These are phyloP conservation scores for Agrochola circellaris DNA, from an alignment of 2,888 invertebrate genomes.

Conservation along the genomic window DNA sequence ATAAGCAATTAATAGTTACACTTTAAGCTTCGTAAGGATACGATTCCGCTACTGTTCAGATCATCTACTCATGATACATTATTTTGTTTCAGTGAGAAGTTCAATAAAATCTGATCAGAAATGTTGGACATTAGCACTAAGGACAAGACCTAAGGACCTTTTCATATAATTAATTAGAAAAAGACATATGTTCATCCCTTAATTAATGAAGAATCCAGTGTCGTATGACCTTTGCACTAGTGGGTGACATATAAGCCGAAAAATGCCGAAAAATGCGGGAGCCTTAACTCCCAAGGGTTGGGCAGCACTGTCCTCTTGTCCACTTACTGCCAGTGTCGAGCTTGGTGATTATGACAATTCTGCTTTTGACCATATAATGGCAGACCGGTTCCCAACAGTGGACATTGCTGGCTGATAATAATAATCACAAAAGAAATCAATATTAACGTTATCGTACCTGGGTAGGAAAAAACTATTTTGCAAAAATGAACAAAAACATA, in stretches of 20 bases:
- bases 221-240: not conserved
- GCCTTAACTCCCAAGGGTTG: not conserved
- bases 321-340: not conserved
- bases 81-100: not conserved
- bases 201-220: not conserved
- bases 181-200: too few species aligned
- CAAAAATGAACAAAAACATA: constrained; percentile 52
- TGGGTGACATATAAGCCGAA: not conserved
- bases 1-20: not conserved
- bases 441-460: constrained; percentile 37
- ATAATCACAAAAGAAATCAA: constrained; percentile 35
- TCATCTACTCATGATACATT: not conserved
- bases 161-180: not conserved
- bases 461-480: constrained; percentile 53
- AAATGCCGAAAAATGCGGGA: too few species aligned
- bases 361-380: not conserved
- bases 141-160: not conserved
- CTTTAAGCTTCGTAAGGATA: not conserved
- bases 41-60: not conserved
- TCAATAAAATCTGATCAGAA: not conserved
- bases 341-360: not conserved
- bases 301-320: not conserved
- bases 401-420: not conserved
- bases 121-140: not conserved
- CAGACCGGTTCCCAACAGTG: not conserved